A percentile compares a stretch with the other conserved stretches of the same genome.
Evolutionary conservation across 2,113 vertebrate species (phyloP).

Genomic region (Cryptomyrus ogoouensis): DNA sequence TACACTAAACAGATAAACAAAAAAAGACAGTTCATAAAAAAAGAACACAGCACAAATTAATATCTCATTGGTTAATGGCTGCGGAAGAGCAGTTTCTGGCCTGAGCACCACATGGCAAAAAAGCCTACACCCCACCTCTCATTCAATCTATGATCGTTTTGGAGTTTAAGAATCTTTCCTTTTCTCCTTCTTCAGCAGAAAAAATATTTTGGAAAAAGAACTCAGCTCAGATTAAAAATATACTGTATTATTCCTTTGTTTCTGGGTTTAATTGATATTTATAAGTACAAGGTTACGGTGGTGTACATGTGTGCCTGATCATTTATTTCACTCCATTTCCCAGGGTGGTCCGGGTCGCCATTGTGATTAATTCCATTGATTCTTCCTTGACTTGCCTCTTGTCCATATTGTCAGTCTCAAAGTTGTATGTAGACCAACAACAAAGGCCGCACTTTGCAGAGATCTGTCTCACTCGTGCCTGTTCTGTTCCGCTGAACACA

Average conservation of each 20-base stretch:
- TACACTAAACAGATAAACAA: neutral
- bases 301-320: neutral
- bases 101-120: neutral
- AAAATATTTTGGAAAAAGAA: neutral
- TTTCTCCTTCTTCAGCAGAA: neutral
- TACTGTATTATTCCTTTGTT: neutral
- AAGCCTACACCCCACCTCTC: neutral
- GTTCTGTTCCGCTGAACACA: neutral
- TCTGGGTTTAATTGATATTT: neutral
- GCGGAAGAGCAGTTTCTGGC: neutral
- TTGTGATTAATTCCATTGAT: neutral
- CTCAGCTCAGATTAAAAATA: neutral
- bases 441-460: neutral
- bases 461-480: neutral
- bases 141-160: neutral
- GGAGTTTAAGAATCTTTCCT: neutral
- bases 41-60: neutral
- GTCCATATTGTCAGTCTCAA: neutral
- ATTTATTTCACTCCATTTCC: neutral
- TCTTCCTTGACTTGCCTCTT: neutral
- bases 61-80: neutral
- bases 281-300: neutral
- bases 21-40: neutral
- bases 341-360: neutral
- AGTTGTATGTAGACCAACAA: neutral